phyloP scores from a whole-genome alignment of 2,113 vertebrate species.

The Archocentrus centrarchus region DNA sequence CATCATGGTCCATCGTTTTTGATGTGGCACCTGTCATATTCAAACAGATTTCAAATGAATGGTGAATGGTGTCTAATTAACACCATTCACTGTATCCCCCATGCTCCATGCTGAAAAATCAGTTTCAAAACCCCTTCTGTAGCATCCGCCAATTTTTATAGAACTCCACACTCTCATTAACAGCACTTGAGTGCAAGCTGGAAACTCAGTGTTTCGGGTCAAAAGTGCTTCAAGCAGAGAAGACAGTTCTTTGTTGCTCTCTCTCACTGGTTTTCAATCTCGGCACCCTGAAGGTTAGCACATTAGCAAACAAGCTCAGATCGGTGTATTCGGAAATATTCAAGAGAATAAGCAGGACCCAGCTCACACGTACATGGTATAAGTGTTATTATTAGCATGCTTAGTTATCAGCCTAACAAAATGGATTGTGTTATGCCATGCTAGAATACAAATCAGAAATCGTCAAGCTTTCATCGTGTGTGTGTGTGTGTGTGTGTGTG shows the following conservation, averaged over 20 bases:
- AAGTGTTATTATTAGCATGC: constrained; percentile 42
- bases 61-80: constrained; percentile 64
- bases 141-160: constrained; percentile 22
- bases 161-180: constrained; percentile 53
- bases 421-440: constrained; percentile 25
- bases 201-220: constrained; percentile 47
- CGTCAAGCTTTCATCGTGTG: too few relatives aligned
- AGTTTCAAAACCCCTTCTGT: constrained; percentile 38
- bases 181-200: constrained; percentile 50
- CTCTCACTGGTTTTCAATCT: constrained; percentile 24
- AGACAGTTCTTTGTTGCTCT: constrained; percentile 42
- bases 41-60: constrained; percentile 56
- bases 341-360: constrained; percentile 35
- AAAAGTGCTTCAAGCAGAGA: constrained; percentile 44
- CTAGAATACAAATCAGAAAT: neutral
- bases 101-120: constrained; percentile 23
- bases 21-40: constrained; percentile 76
- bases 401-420: constrained; percentile 39
- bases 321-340: constrained; percentile 53
- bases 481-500: too few relatives aligned
- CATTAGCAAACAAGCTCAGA: constrained; percentile 70
- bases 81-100: constrained; percentile 58
- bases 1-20: constrained; percentile 70
- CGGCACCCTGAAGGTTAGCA: constrained; percentile 53
- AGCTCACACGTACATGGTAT: constrained; percentile 41